Percentiles rank a stretch among this genome's conserved stretches.
Conservation (phyloP, 2,888 invertebrate genomes). For the Mesorhabditis sp. region DNA sequence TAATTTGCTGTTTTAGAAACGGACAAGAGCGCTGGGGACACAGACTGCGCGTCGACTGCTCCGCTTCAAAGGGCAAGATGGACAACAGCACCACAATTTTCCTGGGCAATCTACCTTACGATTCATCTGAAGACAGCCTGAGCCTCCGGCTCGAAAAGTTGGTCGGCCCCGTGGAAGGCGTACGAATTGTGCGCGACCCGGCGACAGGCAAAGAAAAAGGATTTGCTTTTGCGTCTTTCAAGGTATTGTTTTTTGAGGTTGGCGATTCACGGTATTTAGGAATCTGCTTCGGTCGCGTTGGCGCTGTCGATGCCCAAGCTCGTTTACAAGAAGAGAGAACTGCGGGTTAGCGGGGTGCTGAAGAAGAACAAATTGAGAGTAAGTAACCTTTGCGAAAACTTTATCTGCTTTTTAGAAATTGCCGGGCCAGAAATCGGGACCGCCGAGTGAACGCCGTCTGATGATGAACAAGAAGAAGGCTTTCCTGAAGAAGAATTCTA, state of each 20-base stretch:
- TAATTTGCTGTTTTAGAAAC: constrained; percentile 19
- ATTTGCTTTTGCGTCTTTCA: constrained; percentile 33
- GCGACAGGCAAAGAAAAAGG: constrained; percentile 29
- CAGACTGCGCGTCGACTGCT: constrained; percentile 25
- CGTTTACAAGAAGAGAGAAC: constrained; percentile 24
- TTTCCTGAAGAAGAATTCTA: too few species aligned
- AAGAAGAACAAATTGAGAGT: constrained; percentile 30
- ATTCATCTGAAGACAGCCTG: constrained; percentile 22
- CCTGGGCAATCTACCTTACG: constrained; percentile 28
- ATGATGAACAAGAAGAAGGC: too few species aligned
- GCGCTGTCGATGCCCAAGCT: constrained; percentile 26
- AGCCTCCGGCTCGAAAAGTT: constrained; percentile 15
- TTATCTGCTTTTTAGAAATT: too few species aligned
- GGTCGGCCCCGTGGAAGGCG: constrained; percentile 26
- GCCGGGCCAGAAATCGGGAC: too few species aligned
- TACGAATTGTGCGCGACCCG: constrained; percentile 25
- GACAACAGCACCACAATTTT: background rate
- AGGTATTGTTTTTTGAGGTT: constrained; percentile 14
- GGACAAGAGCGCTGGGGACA: constrained; percentile 29
- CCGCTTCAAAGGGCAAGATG: constrained; percentile 15
- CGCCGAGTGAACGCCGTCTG: too few species aligned
- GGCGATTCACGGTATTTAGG: constrained; percentile 9
- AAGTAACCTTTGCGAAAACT: too few species aligned
- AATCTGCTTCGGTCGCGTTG: constrained; percentile 23
- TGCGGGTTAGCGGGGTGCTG: constrained; percentile 31